Evolutionary conservation across 2,797 vertebrate genomes (phyloP).

Genomic region (Hydrophis major): DNA sequence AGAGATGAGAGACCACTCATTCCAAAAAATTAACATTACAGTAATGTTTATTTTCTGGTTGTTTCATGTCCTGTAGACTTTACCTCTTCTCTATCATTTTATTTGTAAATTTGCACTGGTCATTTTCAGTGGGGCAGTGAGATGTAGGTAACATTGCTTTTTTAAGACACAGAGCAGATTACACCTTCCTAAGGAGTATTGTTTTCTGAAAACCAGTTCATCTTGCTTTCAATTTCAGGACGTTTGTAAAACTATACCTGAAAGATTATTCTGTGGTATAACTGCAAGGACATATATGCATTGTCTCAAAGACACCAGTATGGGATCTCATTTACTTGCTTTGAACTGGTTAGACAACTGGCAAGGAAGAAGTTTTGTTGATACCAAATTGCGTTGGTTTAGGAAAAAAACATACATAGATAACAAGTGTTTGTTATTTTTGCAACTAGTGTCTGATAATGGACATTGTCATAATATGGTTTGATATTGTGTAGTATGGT

Average conservation of each 20-base stretch:
- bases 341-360: background rate
- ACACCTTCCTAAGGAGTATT: conserved; percentile 41
- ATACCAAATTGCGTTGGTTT: background rate
- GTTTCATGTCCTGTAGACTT: conserved; percentile 36
- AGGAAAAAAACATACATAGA: background rate
- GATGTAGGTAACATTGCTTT: conserved; percentile 44
- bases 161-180: background rate
- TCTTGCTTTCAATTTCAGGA: conserved; percentile 32
- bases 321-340: background rate
- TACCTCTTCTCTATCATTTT: conserved; percentile 49
- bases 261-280: conserved; percentile 19
- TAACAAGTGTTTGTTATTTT: background rate
- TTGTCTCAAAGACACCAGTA: background rate
- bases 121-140: conserved; percentile 47
- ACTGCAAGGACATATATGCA: conserved; percentile 14
- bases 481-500: conserved; percentile 23
- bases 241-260: background rate
- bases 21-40: conserved; percentile 72
- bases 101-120: conserved; percentile 54
- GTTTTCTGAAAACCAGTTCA: conserved; percentile 1
- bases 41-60: conserved; percentile 44
- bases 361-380: background rate
- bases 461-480: background rate
- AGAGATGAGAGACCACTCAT: conserved; percentile 83
- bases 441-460: background rate